A percentile compares a stretch with the other conserved stretches of the same genome.
Conservation (phyloP, 2,113 vertebrate genomes). For the Pholis gunnellus region DNA sequence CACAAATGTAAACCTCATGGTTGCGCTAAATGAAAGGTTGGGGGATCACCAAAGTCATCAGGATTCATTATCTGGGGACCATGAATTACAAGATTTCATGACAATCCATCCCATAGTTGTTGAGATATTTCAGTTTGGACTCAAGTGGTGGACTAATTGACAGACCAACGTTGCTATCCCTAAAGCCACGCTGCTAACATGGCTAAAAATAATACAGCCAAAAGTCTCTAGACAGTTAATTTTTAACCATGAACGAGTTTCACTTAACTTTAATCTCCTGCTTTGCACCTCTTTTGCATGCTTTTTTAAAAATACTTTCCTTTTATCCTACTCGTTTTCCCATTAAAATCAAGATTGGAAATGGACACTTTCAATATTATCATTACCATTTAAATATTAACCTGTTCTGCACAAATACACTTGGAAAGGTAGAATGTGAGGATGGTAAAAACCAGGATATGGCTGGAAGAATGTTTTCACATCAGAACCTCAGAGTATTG, state of each 20-base stretch:
- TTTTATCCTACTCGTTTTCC: neutral
- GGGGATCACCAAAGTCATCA: neutral
- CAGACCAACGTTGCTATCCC: neutral
- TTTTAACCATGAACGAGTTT: neutral
- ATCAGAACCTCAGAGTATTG: neutral
- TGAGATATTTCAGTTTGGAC: neutral
- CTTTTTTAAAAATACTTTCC: rapidly evolving
- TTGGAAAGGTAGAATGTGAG: neutral
- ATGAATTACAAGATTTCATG: neutral
- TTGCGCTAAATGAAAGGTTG: neutral
- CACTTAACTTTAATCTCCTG: neutral
- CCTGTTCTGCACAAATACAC: neutral
- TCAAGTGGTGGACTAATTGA: neutral
- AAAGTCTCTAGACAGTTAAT: neutral
- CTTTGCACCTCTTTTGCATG: neutral
- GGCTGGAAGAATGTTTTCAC: neutral
- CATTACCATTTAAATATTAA: neutral
- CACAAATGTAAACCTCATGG: neutral
- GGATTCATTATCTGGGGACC: neutral
- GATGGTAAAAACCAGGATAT: neutral
- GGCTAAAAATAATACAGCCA: neutral
- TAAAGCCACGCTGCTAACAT: neutral
- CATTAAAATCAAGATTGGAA: neutral
- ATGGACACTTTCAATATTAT: neutral
- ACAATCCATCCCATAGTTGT: neutral